Evolutionary conservation across 2,113 vertebrate genomes (phyloP).

Genomic region (Aptenodytes patagonicus): DNA sequence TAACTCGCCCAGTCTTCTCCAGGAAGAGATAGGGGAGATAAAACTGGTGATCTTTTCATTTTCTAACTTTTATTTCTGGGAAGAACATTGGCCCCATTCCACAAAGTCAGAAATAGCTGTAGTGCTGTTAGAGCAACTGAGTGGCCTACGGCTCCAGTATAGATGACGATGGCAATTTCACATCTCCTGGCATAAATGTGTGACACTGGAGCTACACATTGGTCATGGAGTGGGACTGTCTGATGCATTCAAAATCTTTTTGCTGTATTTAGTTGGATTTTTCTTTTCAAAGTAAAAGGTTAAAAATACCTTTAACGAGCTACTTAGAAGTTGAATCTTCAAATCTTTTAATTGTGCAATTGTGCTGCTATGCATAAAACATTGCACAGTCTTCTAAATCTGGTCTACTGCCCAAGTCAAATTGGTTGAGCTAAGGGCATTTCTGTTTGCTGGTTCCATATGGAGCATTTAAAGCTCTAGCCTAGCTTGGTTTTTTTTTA

Average conservation of each 20-base stretch:
- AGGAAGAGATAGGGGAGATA: neutral
- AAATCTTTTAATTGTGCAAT: neutral
- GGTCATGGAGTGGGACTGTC: neutral
- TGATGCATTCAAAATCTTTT: neutral
- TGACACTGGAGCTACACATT: neutral
- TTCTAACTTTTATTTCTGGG: neutral
- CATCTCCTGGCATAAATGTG: neutral
- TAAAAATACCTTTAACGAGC: neutral
- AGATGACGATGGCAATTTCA: neutral
- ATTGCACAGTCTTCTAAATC: neutral
- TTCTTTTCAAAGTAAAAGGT: neutral
- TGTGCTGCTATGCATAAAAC: neutral
- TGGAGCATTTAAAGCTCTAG: neutral
- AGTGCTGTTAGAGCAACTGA: neutral
- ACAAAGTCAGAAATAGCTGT: neutral
- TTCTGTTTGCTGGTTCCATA: neutral
- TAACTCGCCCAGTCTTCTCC: neutral
- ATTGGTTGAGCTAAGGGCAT: neutral
- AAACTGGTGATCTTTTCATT: neutral
- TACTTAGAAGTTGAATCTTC: neutral
- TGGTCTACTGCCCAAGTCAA: neutral
- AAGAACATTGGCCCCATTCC: neutral
- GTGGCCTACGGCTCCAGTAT: neutral
- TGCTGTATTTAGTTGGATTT: neutral
- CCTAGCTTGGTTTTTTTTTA: neutral